Base-by-base conservation (phyloP, 1,140 invertebrate species). In the Nylanderia fulva region DNA sequence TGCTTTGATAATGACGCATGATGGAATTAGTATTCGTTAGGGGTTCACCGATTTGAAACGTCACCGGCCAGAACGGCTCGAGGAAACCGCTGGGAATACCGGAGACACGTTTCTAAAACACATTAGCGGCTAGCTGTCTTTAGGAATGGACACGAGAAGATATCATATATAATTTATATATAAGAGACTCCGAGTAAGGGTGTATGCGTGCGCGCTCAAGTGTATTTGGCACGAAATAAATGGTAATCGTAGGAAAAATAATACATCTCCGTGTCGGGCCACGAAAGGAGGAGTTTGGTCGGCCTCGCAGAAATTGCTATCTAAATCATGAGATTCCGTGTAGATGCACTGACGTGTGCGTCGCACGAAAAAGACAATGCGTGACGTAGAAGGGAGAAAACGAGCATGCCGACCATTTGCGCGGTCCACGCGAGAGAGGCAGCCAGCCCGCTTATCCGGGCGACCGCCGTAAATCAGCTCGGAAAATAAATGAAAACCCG, bases 401-500 rank as follows among this genome's bases (percentile, higher is more conserved):
- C 27, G n/a, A 45, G 24, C 45, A 42, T 27, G 52, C 75, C 36
- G 74, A 58, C 74, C 74, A 80, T 85, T 85, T 58, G 83, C 74
- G 74, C 72, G 68, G 82, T 75, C 66, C 86, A 75, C 74, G 79
- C 36, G 75, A 61, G 69, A 48, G 75, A 61, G 69, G 68, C 87
- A 71, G 3, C n/a, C n/a, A 3, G 39, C 68, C 54, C 87, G 87
- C 86, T 88, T 87, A 88, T 85, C 82, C 86, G 42, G 42, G 4
- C 82, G 66, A 87, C 74, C 68, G 87, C 13, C 87, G 82, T 88
- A 88, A 88, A 88, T 88, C 87, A 88, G 82, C 21, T 45, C 27
- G 52, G 72, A 13, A 72, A 77, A 88, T 87, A 88, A 88, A 88
- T 56, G 86, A 88, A 88, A 87, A 33, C 80, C 56, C 42, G 13